Evolutionary conservation across 2,113 vertebrate genomes (phyloP).

Genomic region (Thinocorus orbignyianus): DNA sequence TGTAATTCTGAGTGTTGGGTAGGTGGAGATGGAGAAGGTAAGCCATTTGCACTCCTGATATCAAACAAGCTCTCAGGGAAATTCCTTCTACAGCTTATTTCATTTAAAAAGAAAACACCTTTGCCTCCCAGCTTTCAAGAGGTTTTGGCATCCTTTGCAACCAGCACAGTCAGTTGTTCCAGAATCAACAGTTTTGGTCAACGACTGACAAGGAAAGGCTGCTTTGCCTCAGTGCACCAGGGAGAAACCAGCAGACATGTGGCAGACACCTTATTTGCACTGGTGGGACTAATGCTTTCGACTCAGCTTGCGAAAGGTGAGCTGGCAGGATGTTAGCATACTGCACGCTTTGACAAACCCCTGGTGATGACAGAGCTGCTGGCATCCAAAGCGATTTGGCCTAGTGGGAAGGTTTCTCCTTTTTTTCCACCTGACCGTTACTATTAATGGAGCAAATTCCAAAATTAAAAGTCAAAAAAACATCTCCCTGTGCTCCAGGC

Average conservation of each 20-base stretch:
- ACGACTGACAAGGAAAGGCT: constrained; percentile 42
- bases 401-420: not conserved
- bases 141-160: constrained; percentile 33
- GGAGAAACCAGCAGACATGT: constrained; percentile 19
- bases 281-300: constrained; percentile 34
- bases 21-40: not conserved
- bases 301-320: constrained; percentile 26
- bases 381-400: not conserved
- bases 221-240: constrained; percentile 40
- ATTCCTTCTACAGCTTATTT: constrained; percentile 48
- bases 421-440: not conserved
- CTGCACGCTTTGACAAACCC: constrained; percentile 13
- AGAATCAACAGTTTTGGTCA: constrained; percentile 62
- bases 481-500: not conserved
- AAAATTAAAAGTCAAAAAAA: not conserved
- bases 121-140: constrained; percentile 21
- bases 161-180: constrained; percentile 14
- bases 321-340: constrained; percentile 57
- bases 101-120: constrained; percentile 54
- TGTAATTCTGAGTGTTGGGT: not conserved
- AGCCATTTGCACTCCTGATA: constrained; percentile 26
- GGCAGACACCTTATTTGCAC: constrained; percentile 53
- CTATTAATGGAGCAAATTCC: constrained; percentile 1
- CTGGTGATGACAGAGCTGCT: constrained; percentile 44
- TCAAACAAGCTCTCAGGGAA: constrained; percentile 39